A percentile compares a stretch with the other conserved stretches of the same genome.
Evolutionary conservation across 2,113 vertebrate species (phyloP).

Genomic region (Falcunculus frontatus): DNA sequence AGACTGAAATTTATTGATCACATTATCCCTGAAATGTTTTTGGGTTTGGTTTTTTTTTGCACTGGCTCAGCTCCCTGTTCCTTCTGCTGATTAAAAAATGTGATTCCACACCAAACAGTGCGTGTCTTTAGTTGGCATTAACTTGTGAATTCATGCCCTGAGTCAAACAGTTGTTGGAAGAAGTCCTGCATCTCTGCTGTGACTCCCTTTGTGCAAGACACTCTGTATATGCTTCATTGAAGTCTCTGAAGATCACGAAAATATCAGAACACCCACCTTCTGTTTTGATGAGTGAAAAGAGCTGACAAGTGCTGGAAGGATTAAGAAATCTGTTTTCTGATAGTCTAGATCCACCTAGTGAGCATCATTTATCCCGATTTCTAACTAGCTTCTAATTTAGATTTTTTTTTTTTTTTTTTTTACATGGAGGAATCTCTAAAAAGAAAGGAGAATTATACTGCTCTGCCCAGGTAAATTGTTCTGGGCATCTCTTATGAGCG

Average conservation of each 20-base stretch:
- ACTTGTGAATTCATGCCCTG: neutral
- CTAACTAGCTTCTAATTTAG: neutral
- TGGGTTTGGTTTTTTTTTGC: neutral
- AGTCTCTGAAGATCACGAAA: neutral
- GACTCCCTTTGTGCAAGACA: neutral
- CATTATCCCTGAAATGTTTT: constrained; percentile 2
- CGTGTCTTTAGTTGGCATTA: neutral
- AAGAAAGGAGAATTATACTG: neutral
- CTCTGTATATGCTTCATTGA: neutral
- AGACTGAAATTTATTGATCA: constrained; percentile 46
- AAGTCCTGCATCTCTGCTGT: neutral
- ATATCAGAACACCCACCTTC: neutral
- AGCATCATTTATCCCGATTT: neutral
- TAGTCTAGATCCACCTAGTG: neutral
- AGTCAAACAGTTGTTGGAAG: neutral
- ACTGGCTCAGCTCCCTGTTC: neutral
- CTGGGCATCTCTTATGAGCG: neutral
- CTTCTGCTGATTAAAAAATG: constrained; percentile 8
- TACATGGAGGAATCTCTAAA: neutral
- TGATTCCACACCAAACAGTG: neutral
- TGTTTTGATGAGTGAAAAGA: neutral
- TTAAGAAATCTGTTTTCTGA: neutral
- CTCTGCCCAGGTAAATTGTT: neutral
- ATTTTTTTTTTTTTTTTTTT: neutral
- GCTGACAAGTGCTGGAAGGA: neutral